Evolutionary conservation across 1,140 invertebrate species (phyloP).

Genomic region (Zaprionus africanus): DNA sequence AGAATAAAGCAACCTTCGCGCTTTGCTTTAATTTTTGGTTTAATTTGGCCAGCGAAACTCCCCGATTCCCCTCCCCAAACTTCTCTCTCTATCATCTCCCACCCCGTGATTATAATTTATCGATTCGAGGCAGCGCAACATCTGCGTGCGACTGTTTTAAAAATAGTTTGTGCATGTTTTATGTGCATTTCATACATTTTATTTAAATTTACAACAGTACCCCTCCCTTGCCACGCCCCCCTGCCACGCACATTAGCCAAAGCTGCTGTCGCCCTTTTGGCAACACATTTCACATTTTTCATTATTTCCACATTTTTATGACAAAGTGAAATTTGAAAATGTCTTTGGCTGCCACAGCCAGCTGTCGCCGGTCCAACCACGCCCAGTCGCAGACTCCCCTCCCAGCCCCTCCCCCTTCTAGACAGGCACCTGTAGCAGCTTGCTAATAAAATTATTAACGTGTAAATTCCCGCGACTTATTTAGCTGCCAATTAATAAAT

Average conservation of each 20-base stretch:
- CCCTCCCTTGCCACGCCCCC: background rate
- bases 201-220: slow-evolving; percentile 37
- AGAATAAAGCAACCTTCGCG: slow-evolving; percentile 9
- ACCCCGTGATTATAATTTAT: slow-evolving; percentile 50
- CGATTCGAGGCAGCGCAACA: slow-evolving; percentile 33
- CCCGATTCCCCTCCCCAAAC: background rate
- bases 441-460: slow-evolving; percentile 79
- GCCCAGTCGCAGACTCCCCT: background rate
- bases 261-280: slow-evolving; percentile 47
- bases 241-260: slow-evolving; percentile 35
- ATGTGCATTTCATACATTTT: slow-evolving; percentile 54
- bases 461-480: slow-evolving; percentile 75
- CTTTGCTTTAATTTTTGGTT: slow-evolving; percentile 45
- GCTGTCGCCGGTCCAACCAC: slow-evolving; percentile 32
- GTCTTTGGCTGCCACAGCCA: slow-evolving; percentile 32
- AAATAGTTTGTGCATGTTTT: slow-evolving; percentile 53
- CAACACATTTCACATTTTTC: slow-evolving; percentile 60
- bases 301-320: slow-evolving; percentile 65
- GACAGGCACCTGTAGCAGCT: slow-evolving; percentile 25
- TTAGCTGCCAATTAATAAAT: slow-evolving; percentile 83
- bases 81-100: background rate
- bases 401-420: background rate
- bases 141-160: slow-evolving; percentile 34
- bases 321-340: slow-evolving; percentile 64
- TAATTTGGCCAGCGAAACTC: background rate